Evolutionary conservation across 1,140 invertebrate species (phyloP).

Genomic region (Tetramorium simillimum): DNA sequence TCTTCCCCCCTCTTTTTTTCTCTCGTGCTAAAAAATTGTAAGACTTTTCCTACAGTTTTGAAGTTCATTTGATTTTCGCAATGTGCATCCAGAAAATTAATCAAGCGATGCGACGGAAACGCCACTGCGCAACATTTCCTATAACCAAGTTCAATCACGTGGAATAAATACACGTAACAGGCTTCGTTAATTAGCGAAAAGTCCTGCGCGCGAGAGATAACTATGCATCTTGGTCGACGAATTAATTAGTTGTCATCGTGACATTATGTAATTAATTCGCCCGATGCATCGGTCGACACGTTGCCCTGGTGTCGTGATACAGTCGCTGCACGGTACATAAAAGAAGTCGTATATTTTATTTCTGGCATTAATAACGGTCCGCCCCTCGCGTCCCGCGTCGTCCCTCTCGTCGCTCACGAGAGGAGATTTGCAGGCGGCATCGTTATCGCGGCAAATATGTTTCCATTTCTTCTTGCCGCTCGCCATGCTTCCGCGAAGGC

Average conservation of each 20-base stretch:
- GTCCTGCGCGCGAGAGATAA: neutral
- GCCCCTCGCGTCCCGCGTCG: neutral
- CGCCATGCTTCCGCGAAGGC: conserved; percentile 66
- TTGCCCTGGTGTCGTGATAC: neutral
- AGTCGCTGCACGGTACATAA: conserved; percentile 16
- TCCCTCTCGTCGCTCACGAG: neutral
- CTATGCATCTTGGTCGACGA: conserved; percentile 30
- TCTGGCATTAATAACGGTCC: conserved; percentile 41
- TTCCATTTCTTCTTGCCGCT: conserved; percentile 70
- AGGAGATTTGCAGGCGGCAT: conserved; percentile 54
- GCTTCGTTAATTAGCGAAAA: conserved; percentile 44
- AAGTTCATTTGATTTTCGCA: neutral
- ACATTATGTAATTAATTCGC: conserved; percentile 27
- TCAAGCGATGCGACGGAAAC: neutral
- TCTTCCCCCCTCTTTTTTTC: neutral
- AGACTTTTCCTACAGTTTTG: no score
- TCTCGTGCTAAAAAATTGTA: neutral
- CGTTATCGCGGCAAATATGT: conserved; percentile 71
- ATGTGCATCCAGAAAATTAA: neutral
- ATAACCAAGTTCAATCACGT: neutral
- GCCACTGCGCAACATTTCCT: neutral
- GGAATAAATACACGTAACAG: conserved; percentile 35
- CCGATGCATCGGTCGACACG: neutral
- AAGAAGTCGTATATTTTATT: conserved; percentile 49
- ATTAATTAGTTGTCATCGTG: conserved; percentile 54